These are phyloP conservation scores for Elaphurus davidianus DNA, from an alignment of 2,113 vertebrate genomes.

Conservation along the genomic window DNA sequence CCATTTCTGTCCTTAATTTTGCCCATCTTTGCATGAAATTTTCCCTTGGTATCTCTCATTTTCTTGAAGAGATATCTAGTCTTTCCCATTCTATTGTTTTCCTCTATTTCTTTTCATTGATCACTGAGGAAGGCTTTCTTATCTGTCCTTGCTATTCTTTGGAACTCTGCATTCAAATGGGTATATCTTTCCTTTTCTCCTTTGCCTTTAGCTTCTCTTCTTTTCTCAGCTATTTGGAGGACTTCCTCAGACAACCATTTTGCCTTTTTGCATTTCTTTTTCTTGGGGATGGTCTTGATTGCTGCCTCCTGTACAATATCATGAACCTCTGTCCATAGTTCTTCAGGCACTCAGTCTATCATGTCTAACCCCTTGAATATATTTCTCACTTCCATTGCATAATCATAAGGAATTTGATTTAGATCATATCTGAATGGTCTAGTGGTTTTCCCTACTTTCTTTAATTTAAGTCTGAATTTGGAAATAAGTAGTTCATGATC, in stretches of 20 bases:
- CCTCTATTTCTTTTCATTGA: background rate
- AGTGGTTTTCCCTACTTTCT: background rate
- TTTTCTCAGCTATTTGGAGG: background rate
- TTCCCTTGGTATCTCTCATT: background rate
- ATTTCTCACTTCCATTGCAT: background rate
- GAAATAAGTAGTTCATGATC: background rate
- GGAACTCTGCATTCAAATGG: background rate
- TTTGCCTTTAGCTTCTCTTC: background rate
- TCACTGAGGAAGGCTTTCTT: background rate
- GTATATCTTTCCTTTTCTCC: background rate
- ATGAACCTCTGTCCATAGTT: background rate
- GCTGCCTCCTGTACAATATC: rapidly evolving
- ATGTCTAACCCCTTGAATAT: background rate
- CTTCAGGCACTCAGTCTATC: background rate
- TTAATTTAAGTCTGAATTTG: background rate
- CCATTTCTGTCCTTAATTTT: background rate
- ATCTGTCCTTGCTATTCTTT: background rate
- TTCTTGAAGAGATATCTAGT: background rate
- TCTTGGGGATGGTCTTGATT: background rate
- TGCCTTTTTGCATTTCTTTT: background rate
- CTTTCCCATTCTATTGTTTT: background rate
- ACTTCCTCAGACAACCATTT: background rate
- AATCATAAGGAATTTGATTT: background rate
- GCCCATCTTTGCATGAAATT: background rate
- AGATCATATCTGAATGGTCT: background rate